phyloP scores from a whole-genome alignment of 2,113 vertebrate species.

The Chauna torquata region DNA sequence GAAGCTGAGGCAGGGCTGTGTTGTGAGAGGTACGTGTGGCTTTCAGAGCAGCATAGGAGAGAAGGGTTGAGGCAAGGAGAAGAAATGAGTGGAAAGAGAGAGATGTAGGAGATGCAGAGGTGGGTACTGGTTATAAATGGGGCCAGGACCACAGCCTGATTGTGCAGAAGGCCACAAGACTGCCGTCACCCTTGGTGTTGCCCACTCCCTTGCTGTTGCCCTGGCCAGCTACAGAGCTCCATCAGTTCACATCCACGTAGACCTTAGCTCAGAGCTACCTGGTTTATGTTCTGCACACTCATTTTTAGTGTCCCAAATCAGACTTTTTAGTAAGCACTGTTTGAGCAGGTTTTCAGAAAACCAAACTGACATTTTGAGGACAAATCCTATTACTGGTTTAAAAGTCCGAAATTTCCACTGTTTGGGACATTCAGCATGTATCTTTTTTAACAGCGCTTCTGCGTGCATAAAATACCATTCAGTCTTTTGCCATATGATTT shows the following conservation, averaged over 20 bases:
- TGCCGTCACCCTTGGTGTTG: neutral
- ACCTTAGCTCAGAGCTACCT: neutral
- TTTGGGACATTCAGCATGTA: neutral
- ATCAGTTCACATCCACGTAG: rapidly evolving
- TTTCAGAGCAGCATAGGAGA: neutral
- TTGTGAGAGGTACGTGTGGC: neutral
- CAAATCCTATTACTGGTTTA: neutral
- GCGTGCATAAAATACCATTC: neutral
- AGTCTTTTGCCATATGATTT: neutral
- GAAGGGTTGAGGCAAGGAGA: neutral
- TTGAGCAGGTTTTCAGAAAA: neutral
- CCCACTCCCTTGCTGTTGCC: neutral
- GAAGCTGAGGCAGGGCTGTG: neutral
- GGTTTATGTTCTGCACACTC: neutral
- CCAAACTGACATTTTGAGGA: neutral
- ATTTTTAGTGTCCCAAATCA: neutral
- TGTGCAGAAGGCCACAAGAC: neutral
- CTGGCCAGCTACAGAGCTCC: too few species aligned
- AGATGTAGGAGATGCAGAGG: neutral
- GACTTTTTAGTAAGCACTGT: neutral
- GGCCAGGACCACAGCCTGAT: neutral
- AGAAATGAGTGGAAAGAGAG: neutral
- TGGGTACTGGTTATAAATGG: neutral
- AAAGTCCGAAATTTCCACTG: neutral
- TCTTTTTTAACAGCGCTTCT: neutral